phyloP scores from a whole-genome alignment of 2,113 vertebrate genomes.

The pig (Sus scrofa) region T2T-Sscrofa CM000824.6:78742001-78742500 shows the following conservation, averaged over 20 bases:
- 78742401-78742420: not conserved
- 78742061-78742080: not conserved
- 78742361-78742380: not conserved
- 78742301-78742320: not conserved
- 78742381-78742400: not conserved
- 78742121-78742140: not conserved
- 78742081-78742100: not conserved
- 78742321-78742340: not conserved
- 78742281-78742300: not conserved
- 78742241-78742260: not conserved
- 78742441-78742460: not conserved
- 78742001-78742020: not conserved
- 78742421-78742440: not conserved
- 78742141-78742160: conserved; percentile 13
- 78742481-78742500: not conserved
- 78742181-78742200: conserved; percentile 54
- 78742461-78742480: not conserved
- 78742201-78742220: conserved; percentile 39
- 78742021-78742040: not conserved
- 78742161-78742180: conserved; percentile 40
- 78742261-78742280: not conserved
- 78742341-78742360: not conserved
- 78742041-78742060: not conserved
- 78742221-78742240: conserved; percentile 1
- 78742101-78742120: conserved; percentile 19